Evolutionary conservation across 2,113 vertebrate species (phyloP), one percentile per base, ranked within the genome.

Genomic region (Apaloderma vittatum): DNA sequence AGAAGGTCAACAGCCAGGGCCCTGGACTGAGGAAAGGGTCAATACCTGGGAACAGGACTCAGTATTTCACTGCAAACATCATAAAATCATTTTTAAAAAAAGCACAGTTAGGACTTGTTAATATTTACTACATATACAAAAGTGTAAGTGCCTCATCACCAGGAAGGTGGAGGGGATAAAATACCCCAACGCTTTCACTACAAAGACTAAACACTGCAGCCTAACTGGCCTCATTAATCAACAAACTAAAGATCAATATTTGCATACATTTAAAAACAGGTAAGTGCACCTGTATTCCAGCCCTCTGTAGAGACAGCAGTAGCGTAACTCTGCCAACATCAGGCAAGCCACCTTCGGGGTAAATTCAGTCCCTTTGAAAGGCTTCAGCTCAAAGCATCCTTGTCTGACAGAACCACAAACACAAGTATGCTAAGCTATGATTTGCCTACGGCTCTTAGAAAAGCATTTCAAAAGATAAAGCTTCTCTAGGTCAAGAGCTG

Each of bases 391-490:
- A 90, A 79, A 70, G 75, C 67, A 73, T 66, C 71, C 75, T 83
- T 55, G 57, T 84, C 75, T 71, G 63, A 58, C 8, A 72, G 67
- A 93, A 73, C 58, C 93, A 91, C 84, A 96, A 46, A 93, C 77
- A 20, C 34, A 83, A 93, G 43, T 40, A 81, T 52, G 51, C 78
- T 52, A 92, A 93, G 59, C 93, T 63, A 80, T 18, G 20, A 90
- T 86, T 92, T 94, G 72, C 93, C 92, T 92, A 95, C 80, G 75
- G 96, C 75, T 86, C 88, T 77, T n/a, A 46, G 66, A 79, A 94
- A 90, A 86, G 57, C 68, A 74, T 90, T 95, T 84, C 88, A 85
- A 91, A 88, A 86, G 86, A 93, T 86, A 76, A 93, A 92, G 78
- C 76, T 86, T 68, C 88, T 87, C 66, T 36, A 94, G 86, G 83